These are phyloP conservation scores for Microplitis demolitor DNA, from an alignment of 1,140 invertebrate species.

Conservation along the genomic window DNA sequence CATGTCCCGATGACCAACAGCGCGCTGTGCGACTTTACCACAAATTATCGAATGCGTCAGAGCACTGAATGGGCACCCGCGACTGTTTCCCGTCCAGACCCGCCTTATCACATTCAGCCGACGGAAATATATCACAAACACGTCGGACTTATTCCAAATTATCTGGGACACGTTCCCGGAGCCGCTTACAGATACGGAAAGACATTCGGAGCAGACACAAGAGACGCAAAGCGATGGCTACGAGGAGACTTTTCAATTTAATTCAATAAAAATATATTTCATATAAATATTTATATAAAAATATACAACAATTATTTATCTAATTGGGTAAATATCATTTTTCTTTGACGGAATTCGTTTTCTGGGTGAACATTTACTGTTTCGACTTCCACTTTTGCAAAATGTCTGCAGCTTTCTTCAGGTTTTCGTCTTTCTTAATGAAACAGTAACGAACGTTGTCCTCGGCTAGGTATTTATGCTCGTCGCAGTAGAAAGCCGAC, in stretches of 20 bases:
- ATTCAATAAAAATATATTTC: background rate
- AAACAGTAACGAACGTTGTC: conserved; percentile 92
- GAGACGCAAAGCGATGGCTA: conserved; percentile 73
- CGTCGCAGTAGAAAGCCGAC: conserved; percentile 87
- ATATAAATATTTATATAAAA: conserved; percentile 17
- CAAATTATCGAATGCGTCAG: conserved; percentile 69
- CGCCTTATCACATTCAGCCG: conserved; percentile 57
- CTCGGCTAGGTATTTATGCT: conserved; percentile 84
- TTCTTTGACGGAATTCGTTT: too few relatives aligned
- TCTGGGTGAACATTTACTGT: background rate
- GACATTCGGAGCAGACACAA: conserved; percentile 72
- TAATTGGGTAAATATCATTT: background rate
- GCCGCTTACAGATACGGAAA: conserved; percentile 70
- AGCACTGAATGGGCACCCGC: conserved; percentile 74
- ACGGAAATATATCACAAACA: conserved; percentile 72
- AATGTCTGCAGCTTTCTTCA: conserved; percentile 71
- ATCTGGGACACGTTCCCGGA: conserved; percentile 75
- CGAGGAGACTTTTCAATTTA: conserved; percentile 41
- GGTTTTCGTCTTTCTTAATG: conserved; percentile 86
- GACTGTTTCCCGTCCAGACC: conserved; percentile 59
- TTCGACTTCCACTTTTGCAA: conserved; percentile 67
- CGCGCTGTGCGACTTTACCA: conserved; percentile 70
- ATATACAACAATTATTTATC: conserved; percentile 5
- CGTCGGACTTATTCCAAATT: conserved; percentile 73
- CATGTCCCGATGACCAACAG: conserved; percentile 68